phyloP scores from a whole-genome alignment of 2,113 vertebrate genomes.

The Lonchura striata region DNA sequence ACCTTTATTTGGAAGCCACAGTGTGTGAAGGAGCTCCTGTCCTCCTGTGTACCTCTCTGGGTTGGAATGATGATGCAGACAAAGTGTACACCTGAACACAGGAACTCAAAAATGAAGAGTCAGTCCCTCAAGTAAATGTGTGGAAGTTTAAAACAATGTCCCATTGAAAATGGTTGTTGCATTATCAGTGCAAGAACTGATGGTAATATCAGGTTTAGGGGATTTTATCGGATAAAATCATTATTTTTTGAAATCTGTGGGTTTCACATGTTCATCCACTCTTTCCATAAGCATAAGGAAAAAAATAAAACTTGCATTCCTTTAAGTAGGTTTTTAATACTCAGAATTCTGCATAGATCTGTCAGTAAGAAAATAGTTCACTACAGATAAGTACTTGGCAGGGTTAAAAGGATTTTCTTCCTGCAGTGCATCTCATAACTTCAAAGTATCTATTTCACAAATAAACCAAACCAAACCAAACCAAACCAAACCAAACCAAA shows the following conservation, averaged over 20 bases:
- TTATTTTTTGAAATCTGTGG: background rate
- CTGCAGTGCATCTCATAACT: background rate
- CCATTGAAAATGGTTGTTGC: fast-evolving
- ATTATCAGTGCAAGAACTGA: background rate
- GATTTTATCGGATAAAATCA: background rate
- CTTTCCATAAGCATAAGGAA: background rate
- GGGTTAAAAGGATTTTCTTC: background rate
- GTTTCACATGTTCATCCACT: background rate
- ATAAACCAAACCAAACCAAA: background rate
- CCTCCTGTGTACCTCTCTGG: background rate
- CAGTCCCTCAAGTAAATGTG: background rate
- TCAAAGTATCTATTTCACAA: background rate
- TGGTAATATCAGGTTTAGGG: background rate
- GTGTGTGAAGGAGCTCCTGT: background rate
- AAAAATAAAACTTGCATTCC: background rate
- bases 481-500: too few species aligned
- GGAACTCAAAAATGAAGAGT: background rate
- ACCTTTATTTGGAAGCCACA: background rate
- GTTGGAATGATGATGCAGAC: background rate
- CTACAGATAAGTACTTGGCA: background rate
- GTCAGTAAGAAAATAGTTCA: background rate
- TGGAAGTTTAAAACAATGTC: background rate
- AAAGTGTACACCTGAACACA: background rate
- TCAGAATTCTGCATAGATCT: background rate
- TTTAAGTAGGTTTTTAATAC: background rate